These are phyloP conservation scores for Pyrocoelia pectoralis DNA, from an alignment of 2,888 invertebrate species.

Conservation along the genomic window DNA sequence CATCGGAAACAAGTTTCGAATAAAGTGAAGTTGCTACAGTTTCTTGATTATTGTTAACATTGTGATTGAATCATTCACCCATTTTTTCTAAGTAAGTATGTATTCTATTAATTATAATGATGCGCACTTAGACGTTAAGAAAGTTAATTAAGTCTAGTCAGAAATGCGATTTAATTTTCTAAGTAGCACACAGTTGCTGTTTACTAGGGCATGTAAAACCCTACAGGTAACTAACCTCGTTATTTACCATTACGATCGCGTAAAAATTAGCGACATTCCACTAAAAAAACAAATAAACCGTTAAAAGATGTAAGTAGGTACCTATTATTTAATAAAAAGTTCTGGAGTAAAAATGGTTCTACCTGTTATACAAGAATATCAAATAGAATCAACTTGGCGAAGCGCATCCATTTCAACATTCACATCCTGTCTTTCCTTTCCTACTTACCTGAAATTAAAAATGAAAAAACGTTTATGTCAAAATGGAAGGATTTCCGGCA, in stretches of 20 bases:
- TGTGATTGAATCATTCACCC: not conserved
- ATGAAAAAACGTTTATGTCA: constrained; percentile 1
- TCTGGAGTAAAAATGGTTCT: not conserved
- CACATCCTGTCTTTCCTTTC: constrained; percentile 3
- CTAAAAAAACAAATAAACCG: too few relatives aligned
- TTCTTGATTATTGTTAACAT: constrained; percentile 2
- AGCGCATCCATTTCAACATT: constrained; percentile 10
- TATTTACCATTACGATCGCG: not conserved
- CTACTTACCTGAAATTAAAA: constrained; percentile 10
- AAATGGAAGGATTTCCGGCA: constrained; percentile 11
- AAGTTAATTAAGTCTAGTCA: constrained; percentile 4
- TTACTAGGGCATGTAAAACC: not conserved
- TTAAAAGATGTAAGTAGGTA: too few relatives aligned
- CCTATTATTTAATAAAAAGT: too few relatives aligned
- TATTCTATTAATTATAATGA: not conserved
- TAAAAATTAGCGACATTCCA: not conserved
- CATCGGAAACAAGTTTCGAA: constrained; percentile 26
- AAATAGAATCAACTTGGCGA: not conserved
- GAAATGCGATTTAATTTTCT: not conserved
- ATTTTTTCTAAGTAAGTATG: not conserved
- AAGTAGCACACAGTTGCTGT: not conserved
- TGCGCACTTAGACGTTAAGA: not conserved
- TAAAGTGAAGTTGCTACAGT: constrained; percentile 5
- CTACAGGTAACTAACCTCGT: constrained; percentile 4
- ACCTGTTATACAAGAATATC: constrained; percentile 8